Base-by-base conservation (phyloP, 1,140 invertebrate species). In the Papilio machaon region DNA sequence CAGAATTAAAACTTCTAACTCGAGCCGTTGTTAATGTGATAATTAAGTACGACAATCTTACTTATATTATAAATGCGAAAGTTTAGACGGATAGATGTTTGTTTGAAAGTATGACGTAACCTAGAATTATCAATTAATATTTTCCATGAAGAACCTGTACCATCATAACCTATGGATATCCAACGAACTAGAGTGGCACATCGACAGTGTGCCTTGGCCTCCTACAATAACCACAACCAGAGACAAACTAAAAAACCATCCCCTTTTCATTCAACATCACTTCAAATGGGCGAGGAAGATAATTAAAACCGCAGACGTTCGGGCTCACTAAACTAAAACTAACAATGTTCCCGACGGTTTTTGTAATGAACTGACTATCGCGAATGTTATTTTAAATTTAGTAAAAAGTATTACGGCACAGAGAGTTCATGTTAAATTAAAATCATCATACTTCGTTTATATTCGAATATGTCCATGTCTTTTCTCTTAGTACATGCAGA, bases 271-370 rank as follows among this genome's bases (percentile, higher is more conserved):
- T 70, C 64, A 38, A 70, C 64, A 35, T 70, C 13, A 70, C 15
- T 70, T 35, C 15, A 35, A 35, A 70, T 19, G 23, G 64, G 30
- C 60, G 13, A 70, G 64, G 30, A 30, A 70, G 52, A 54, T 3
- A 35, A 70, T 70, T 35, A 70, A 70, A 70, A 70, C 64, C 64
- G 64, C 64, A 70, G 30, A 70, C 64, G 64, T 30, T 30, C 64
- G 60, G 60, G 23, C 60, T 64, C 60, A 30, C 19, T 30, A 70
- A 70, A 70, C 64, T 70, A 70, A 70, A 70, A 70, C 64, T 70
- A 70, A 70, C 64, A 70, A 70, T 70, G 64, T 70, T 35, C 13
- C 11, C 5, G 30, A 70, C 30, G 64, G 30, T 70, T 60, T 54
- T 35, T 70, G 64, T 70, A 70, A 70, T 70, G 19, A 64, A 64